Base-by-base conservation (phyloP, 2,797 vertebrate genomes). In the Cossypha heuglini region DNA sequence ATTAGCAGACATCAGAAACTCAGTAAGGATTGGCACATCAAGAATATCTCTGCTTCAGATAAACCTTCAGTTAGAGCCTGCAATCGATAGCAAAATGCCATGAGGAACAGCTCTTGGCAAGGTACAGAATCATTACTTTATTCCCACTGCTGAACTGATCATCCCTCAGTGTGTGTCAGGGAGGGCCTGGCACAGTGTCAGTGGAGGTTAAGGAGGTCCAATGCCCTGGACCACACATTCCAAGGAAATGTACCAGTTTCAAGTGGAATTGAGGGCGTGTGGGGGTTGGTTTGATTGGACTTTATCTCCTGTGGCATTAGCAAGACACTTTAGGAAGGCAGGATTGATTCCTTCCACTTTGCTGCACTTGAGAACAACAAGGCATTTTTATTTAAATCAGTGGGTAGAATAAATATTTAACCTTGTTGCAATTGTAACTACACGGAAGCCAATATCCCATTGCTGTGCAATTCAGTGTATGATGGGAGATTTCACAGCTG, bases 401-500 rank as follows among this genome's bases (percentile, higher is more conserved):
- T 58, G 38, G 49, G 61, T 94, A 97, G 83, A 97, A 94, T 80
- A 90, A 58, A 66, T 87, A 40, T 96, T 97, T 95, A 97, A 94
- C 77, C 63, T 96, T 82, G 42, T 81, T 95, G 93, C 49, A 90
- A 61, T 74, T 85, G 86, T 94, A 82, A 48, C 73, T 89, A 43
- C 61, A 73, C 59, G n/a, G 66, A 93, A 85, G 95, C 72, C 76
- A 88, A 63, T 93, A 90, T 86, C 71, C 90, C 52, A 29, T 46
- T 92, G 79, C 43, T 94, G 51, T 95, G 95, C 77, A 90, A 80
- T 96, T 97, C 82, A 55, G 55, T 95, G 81, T 79, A 16, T 86
- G 96, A 93, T 95, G 79, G 88, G 81, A 94, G 75, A 95, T 97
- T 96, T 97, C 91, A 97, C 90, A 95, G 88, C 35, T 96, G 95